A percentile compares a stretch with the other conserved stretches of the same genome.
These are phyloP conservation scores for Sesia bembeciformis DNA, from an alignment of 2,888 invertebrate species.

Conservation along the genomic window DNA sequence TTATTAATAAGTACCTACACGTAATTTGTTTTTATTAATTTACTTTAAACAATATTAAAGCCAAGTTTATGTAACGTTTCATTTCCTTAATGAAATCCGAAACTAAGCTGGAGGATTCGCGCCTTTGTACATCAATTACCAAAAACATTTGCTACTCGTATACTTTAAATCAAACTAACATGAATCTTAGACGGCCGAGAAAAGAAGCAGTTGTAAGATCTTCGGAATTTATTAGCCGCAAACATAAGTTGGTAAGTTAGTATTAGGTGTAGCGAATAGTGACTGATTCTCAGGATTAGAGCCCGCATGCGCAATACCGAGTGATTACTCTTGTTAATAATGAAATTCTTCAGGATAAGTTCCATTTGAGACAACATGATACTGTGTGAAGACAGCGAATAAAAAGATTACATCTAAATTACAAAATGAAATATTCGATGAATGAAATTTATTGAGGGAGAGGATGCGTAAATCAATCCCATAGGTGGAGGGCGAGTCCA, in stretches of 20 bases:
- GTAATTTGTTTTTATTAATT: too few species aligned
- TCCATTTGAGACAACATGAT: too few species aligned
- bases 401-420: too few species aligned
- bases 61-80: not conserved
- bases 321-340: not conserved
- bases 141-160: not conserved
- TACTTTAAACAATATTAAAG: not conserved
- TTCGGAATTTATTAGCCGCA: not conserved
- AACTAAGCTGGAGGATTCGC: slow-evolving; percentile 12
- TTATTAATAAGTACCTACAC: too few species aligned
- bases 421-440: too few species aligned
- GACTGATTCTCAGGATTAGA: not conserved
- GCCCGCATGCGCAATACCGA: not conserved
- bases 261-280: not conserved
- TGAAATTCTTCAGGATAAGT: not conserved
- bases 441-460: too few species aligned
- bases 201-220: not conserved
- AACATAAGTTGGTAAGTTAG: not conserved
- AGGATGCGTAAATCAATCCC: too few species aligned
- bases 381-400: too few species aligned
- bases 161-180: not conserved
- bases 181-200: not conserved
- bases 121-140: slow-evolving; percentile 2
- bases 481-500: too few species aligned
- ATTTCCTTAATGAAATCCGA: slow-evolving; percentile 16